Evolutionary conservation across 2,113 vertebrate genomes (phyloP).

Genomic region (Triplophysa dalaica): DNA sequence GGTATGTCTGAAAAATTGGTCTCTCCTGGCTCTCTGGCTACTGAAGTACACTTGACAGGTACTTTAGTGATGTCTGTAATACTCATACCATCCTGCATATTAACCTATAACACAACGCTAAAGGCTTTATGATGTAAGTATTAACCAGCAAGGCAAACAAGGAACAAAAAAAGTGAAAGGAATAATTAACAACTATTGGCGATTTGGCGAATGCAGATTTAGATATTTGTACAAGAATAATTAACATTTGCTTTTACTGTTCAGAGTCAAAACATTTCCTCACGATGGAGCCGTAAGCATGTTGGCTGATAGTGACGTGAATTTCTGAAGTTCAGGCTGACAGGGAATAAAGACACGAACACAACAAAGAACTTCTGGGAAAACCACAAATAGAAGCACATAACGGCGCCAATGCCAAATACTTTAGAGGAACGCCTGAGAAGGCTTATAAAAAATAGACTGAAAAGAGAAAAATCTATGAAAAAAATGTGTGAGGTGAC

Average conservation of each 20-base stretch:
- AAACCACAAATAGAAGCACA: conserved; percentile 47
- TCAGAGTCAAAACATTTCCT: conserved; percentile 38
- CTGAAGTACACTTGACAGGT: conserved; percentile 6
- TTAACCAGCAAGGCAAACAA: background rate
- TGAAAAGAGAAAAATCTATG: conserved; percentile 8
- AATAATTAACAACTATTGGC: too few relatives aligned
- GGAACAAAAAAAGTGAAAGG: too few relatives aligned
- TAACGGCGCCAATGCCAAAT: conserved; percentile 33
- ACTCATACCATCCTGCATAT: background rate
- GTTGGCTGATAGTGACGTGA: conserved; percentile 35
- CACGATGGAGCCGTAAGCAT: conserved; percentile 19
- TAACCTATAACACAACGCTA: background rate
- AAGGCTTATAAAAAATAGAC: conserved; percentile 44
- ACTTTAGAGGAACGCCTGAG: conserved; percentile 43
- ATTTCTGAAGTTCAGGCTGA: conserved; percentile 38
- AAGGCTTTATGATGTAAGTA: background rate
- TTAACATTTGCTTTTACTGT: background rate
- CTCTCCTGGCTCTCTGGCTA: background rate
- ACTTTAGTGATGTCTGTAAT: background rate
- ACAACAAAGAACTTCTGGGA: conserved; percentile 49
- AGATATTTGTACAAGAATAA: too few relatives aligned
- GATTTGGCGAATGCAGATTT: too few relatives aligned
- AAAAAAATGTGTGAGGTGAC: conserved; percentile 35
- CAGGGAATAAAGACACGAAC: conserved; percentile 46
- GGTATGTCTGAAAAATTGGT: background rate